Conservation (phyloP, 2,113 vertebrate genomes). For the Phocoena phocoena region DNA sequence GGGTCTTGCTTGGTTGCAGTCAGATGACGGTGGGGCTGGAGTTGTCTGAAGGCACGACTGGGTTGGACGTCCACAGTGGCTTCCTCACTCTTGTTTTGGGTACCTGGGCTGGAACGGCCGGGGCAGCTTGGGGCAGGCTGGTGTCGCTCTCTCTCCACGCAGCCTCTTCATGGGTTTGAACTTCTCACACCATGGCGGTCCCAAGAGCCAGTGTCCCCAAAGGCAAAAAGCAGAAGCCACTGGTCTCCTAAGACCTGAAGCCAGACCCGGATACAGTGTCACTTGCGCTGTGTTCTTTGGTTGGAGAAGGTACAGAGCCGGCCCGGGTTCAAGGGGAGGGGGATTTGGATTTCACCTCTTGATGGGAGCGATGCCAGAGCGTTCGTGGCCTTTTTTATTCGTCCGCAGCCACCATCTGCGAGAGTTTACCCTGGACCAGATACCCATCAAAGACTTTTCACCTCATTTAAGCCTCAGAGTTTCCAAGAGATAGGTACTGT, state of each 20-base stretch:
- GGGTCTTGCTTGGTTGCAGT: background rate
- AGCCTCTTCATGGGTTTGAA: background rate
- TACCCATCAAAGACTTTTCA: background rate
- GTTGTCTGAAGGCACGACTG: accelerated
- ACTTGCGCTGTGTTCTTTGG: background rate
- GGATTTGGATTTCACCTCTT: accelerated
- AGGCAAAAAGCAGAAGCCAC: accelerated
- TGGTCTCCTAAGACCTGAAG: accelerated
- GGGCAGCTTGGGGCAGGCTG: accelerated
- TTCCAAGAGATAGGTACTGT: background rate
- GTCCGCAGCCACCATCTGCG: accelerated
- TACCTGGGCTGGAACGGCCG: accelerated
- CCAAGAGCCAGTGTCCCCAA: background rate
- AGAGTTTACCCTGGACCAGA: accelerated
- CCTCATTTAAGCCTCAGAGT: background rate
- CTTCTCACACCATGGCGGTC: background rate
- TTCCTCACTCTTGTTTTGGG: accelerated
- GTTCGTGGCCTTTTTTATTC: accelerated
- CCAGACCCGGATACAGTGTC: accelerated
- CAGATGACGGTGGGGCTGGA: background rate
- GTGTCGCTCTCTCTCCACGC: accelerated
- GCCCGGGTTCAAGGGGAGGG: background rate
- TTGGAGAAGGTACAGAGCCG: accelerated
- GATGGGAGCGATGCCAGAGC: background rate
- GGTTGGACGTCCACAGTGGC: accelerated